These are phyloP conservation scores for Lamellibrachia luymesi DNA, from an alignment of 1,140 invertebrate genomes.

Conservation along the genomic window DNA sequence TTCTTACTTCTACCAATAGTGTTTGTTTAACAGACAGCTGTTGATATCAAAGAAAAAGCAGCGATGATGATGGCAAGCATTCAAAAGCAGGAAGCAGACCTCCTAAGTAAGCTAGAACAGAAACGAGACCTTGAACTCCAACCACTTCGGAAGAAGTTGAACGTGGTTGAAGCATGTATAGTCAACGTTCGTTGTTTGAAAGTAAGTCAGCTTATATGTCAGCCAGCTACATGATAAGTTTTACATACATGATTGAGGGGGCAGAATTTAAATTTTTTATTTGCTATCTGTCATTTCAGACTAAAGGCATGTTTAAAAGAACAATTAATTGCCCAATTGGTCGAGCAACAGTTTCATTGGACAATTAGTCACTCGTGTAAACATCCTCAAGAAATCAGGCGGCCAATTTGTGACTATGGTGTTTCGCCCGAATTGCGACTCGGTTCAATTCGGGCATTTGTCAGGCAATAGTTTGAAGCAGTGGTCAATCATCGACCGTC, in stretches of 20 bases:
- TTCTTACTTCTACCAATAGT: neutral
- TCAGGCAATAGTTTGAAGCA: too few species aligned
- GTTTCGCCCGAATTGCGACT: too few species aligned
- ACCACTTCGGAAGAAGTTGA: neutral
- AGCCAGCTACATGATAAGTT: too few species aligned
- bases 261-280: too few species aligned
- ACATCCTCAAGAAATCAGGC: too few species aligned
- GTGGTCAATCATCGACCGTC: too few species aligned
- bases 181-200: neutral
- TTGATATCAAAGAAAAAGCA: neutral
- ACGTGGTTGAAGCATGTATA: neutral
- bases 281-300: neutral
- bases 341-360: neutral
- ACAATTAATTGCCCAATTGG: neutral
- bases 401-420: too few species aligned
- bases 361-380: too few species aligned
- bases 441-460: too few species aligned
- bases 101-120: neutral
- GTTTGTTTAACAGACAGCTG: neutral
- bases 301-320: too few species aligned
- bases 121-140: neutral
- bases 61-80: neutral
- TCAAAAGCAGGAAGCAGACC: neutral
- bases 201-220: neutral
- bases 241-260: too few species aligned